Conservation (phyloP, 2,113 vertebrate species). For the Phaethornis superciliosus region DNA sequence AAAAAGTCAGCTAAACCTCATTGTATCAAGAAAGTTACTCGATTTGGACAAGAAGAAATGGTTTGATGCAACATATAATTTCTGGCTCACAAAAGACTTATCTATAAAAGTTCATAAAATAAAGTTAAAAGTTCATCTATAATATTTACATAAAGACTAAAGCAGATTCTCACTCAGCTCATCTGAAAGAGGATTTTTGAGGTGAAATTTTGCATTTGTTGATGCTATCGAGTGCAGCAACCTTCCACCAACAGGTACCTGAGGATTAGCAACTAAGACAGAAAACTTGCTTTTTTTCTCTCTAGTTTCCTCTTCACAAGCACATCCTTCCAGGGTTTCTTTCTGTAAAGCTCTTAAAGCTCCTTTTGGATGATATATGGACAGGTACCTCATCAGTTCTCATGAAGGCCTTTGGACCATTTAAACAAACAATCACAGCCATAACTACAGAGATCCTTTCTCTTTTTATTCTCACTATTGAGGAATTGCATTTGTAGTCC, state of each 20-base stretch:
- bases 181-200: background rate
- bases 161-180: constrained; percentile 7
- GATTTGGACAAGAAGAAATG: background rate
- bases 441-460: background rate
- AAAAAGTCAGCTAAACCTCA: background rate
- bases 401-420: background rate
- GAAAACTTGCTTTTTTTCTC: background rate
- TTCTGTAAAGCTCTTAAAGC: background rate
- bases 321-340: background rate
- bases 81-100: background rate
- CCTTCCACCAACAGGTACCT: background rate
- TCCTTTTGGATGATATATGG: background rate
- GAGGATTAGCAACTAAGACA: background rate
- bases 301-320: background rate
- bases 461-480: background rate
- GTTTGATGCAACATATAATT: background rate
- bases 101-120: too few species aligned
- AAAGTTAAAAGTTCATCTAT: background rate
- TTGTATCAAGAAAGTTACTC: background rate
- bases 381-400: background rate
- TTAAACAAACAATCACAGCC: background rate
- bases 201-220: background rate
- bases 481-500: constrained; percentile 61
- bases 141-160: background rate
- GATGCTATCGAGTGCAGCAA: background rate